phyloP scores from a whole-genome alignment of 2,888 invertebrate species.

The Scaptomyza caliginosa region DNA sequence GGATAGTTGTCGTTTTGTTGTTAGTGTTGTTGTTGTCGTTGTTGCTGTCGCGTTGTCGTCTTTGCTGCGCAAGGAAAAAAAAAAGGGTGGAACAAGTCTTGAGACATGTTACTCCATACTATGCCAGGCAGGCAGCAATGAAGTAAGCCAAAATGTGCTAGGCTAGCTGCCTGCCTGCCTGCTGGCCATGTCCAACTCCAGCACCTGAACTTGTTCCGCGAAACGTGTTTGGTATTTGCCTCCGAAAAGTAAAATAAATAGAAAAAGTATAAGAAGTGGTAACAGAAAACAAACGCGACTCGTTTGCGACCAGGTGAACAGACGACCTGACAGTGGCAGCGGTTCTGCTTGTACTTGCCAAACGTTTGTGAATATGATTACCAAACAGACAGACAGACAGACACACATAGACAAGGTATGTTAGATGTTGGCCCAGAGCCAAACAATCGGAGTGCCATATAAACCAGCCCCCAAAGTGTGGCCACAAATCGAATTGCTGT shows the following conservation, averaged over 20 bases:
- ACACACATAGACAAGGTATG: constrained; percentile 18
- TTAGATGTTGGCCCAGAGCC: constrained; percentile 50
- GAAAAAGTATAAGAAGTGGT: constrained; percentile 16
- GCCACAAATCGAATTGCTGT: constrained; percentile 72
- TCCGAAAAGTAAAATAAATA: constrained; percentile 34
- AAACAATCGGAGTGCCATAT: constrained; percentile 33
- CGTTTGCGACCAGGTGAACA: constrained; percentile 63
- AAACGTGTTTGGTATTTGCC: constrained; percentile 73
- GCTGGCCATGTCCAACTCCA: constrained; percentile 46
- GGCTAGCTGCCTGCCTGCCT: constrained; percentile 24
- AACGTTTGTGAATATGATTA: constrained; percentile 61
- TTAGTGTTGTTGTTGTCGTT: constrained; percentile 13
- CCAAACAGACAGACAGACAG: constrained; percentile 10
- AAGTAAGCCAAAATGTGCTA: constrained; percentile 38
- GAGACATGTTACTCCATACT: constrained; percentile 72
- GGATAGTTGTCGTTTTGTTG: constrained; percentile 35
- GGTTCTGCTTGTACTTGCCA: constrained; percentile 56
- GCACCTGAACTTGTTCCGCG: constrained; percentile 73
- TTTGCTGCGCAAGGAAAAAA: constrained; percentile 40
- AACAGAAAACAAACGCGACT: constrained; percentile 45
- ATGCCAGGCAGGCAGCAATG: constrained; percentile 35
- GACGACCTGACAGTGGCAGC: constrained; percentile 54
- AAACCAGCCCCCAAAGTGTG: constrained; percentile 60
- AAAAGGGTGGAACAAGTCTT: constrained; percentile 75
- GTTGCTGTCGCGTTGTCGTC: constrained; percentile 36